phyloP scores from a whole-genome alignment of 2,888 invertebrate species.

The Clusia tigrina region DNA sequence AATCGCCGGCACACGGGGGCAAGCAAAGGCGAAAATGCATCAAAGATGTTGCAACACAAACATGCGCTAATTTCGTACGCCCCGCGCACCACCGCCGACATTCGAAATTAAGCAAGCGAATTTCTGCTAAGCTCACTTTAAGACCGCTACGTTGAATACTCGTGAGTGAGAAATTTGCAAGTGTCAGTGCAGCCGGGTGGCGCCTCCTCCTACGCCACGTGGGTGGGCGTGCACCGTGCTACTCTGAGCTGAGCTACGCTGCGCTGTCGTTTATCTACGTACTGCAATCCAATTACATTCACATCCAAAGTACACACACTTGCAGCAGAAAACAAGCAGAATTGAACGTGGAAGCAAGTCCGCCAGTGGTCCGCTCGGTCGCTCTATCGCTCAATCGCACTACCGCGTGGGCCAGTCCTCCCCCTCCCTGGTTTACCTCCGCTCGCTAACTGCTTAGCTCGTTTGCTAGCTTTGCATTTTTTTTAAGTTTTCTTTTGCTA shows the following conservation, averaged over 20 bases:
- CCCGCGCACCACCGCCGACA: no score
- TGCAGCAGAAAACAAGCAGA: no score
- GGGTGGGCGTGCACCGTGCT: no score
- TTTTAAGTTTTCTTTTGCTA: no score
- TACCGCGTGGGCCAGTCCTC: background rate
- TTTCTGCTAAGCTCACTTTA: background rate
- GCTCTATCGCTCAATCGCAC: no score
- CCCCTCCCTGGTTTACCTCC: background rate
- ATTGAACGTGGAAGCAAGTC: no score
- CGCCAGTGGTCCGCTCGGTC: no score
- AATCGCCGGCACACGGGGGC: no score
- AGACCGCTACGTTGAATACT: background rate
- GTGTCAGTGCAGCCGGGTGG: no score
- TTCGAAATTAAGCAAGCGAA: background rate
- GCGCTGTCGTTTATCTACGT: constrained; percentile 11
- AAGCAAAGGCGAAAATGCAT: background rate
- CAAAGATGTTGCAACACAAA: background rate
- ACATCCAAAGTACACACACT: no score
- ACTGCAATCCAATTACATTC: constrained; percentile 24
- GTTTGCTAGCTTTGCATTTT: background rate
- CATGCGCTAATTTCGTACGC: background rate
- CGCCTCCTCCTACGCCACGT: no score
- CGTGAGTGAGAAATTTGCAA: background rate
- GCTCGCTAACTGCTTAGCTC: background rate
- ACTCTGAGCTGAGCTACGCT: background rate